Percentiles rank a stretch among this genome's conserved stretches.
Evolutionary conservation across 2,113 vertebrate genomes (phyloP).

Genomic region (Pteronura brasiliensis): DNA sequence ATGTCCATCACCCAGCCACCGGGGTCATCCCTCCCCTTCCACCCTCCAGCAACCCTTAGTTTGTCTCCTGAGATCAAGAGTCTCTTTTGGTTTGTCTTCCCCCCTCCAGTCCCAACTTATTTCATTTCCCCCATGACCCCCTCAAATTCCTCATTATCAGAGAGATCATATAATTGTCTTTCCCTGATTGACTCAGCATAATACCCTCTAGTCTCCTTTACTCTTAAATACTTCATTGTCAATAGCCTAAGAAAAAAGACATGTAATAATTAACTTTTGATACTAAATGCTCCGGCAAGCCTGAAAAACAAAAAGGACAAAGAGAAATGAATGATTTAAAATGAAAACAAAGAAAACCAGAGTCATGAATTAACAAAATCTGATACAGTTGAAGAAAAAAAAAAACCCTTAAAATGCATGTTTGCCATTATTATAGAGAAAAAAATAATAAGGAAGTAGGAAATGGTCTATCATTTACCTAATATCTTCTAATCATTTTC

Average conservation of each 20-base stretch:
- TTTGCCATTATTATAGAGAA: constrained; percentile 2
- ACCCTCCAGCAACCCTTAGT: no score
- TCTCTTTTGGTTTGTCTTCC: no score
- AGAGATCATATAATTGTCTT: no score
- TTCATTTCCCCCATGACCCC: no score
- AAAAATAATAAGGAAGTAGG: neutral
- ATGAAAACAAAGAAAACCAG: constrained; percentile 13
- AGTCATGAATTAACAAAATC: neutral
- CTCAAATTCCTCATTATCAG: no score
- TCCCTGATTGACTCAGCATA: no score
- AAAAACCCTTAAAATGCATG: neutral
- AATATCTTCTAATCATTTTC: neutral
- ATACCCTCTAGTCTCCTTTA: neutral
- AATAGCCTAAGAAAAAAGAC: neutral
- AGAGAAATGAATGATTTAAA: neutral
- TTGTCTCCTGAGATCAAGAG: no score
- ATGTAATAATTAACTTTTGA: neutral
- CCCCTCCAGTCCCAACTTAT: no score
- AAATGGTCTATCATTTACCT: neutral
- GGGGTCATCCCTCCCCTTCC: no score
- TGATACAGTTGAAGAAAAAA: neutral
- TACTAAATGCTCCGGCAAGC: neutral
- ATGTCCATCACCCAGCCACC: no score
- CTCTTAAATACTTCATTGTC: neutral
- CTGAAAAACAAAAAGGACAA: neutral